Percentiles rank a stretch among this genome's conserved stretches.
Conservation (phyloP, 2,888 invertebrate species). For the Eristalis tenax region DNA sequence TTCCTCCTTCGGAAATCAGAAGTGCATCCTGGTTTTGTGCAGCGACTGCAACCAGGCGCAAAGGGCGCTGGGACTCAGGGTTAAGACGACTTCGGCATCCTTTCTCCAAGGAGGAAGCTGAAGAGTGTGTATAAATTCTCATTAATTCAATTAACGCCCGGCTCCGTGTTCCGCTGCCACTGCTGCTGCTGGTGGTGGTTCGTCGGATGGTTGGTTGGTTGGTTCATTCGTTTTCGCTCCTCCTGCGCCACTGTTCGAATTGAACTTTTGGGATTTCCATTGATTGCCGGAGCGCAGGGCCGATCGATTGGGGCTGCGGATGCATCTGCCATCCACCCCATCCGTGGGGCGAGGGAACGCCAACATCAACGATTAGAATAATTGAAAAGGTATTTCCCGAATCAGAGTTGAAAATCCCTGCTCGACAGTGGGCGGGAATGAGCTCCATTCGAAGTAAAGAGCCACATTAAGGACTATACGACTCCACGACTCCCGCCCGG, state of each 20-base stretch:
- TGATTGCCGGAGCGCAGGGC: constrained; percentile 32
- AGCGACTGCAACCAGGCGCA: constrained; percentile 4
- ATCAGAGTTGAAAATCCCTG: constrained; percentile 49
- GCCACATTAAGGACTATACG: constrained; percentile 47
- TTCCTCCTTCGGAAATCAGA: constrained; percentile 68
- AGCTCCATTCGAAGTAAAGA: constrained; percentile 54
- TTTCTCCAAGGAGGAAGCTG: constrained; percentile 14
- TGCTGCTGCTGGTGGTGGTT: not conserved
- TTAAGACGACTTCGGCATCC: constrained; percentile 50
- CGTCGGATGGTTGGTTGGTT: not conserved
- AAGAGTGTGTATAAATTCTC: constrained; percentile 69
- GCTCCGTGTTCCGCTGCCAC: constrained; percentile 8
- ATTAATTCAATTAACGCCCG: constrained; percentile 71
- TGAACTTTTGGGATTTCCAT: constrained; percentile 60
- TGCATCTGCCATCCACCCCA: constrained; percentile 7
- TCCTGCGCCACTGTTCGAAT: constrained; percentile 18
- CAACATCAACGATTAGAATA: constrained; percentile 64
- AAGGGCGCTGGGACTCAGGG: constrained; percentile 35
- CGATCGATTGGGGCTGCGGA: not conserved
- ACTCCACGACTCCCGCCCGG: not conserved
- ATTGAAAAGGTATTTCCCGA: constrained; percentile 67
- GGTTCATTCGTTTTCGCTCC: not conserved
- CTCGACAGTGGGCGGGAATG: not conserved
- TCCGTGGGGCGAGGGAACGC: not conserved
- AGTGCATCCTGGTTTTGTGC: constrained; percentile 45